These are phyloP conservation scores for Nesidiocoris tenuis DNA, from an alignment of 2,888 invertebrate genomes.

Conservation along the genomic window DNA sequence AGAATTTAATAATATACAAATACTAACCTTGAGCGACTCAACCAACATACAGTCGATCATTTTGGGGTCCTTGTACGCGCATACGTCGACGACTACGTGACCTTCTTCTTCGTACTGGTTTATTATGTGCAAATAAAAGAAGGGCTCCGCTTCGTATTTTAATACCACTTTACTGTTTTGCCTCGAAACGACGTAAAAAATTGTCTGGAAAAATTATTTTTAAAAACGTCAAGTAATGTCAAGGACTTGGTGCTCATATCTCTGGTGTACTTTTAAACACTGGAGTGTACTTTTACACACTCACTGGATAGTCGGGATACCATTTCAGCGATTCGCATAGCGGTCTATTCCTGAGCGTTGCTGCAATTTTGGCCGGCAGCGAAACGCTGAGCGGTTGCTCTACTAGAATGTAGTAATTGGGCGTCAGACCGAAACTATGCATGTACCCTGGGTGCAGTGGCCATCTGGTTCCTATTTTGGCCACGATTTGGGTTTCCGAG, in stretches of 20 bases:
- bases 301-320: constrained; percentile 70
- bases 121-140: constrained; percentile 83
- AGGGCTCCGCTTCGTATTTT: constrained; percentile 65
- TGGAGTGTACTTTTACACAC: constrained; percentile 42
- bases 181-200: constrained; percentile 65
- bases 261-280: not conserved
- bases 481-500: constrained; percentile 65
- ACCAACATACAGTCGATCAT: constrained; percentile 85
- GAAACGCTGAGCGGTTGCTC: constrained; percentile 84
- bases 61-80: constrained; percentile 77
- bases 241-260: not conserved
- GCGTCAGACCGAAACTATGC: constrained; percentile 89
- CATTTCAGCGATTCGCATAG: constrained; percentile 69
- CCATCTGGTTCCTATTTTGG: constrained; percentile 73
- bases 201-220: constrained; percentile 56
- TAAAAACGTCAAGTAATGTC: not conserved
- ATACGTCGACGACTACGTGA: constrained; percentile 73
- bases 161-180: constrained; percentile 60
- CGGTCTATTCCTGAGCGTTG: constrained; percentile 66
- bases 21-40: constrained; percentile 70
- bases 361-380: constrained; percentile 61
- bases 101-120: constrained; percentile 75
- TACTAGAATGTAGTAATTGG: constrained; percentile 81
- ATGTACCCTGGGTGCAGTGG: constrained; percentile 81
- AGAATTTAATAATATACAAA: too few species aligned